A percentile compares a stretch with the other conserved stretches of the same genome.
These are phyloP conservation scores for Cettia cetti DNA, from an alignment of 2,113 vertebrate genomes.

Conservation along the genomic window DNA sequence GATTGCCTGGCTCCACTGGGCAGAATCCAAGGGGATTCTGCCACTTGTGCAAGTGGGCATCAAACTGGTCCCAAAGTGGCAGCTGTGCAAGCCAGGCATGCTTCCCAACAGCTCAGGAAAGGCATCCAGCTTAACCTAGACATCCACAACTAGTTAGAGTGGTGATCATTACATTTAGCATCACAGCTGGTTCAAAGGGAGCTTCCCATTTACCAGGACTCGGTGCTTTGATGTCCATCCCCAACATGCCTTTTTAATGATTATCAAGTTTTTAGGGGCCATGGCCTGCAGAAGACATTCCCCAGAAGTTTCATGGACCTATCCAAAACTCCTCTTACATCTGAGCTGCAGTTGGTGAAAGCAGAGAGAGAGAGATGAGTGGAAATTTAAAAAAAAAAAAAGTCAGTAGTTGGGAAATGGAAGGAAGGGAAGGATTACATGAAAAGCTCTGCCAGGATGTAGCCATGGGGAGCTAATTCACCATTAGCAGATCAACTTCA, in stretches of 20 bases:
- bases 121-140: not conserved
- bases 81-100: not conserved
- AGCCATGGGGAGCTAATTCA: conserved; percentile 58
- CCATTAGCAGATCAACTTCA: conserved; percentile 33
- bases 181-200: not conserved
- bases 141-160: not conserved
- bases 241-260: not conserved
- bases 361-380: not conserved
- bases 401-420: not conserved
- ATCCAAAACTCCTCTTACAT: not conserved
- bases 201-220: not conserved
- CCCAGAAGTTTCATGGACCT: not conserved
- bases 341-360: conserved; percentile 17
- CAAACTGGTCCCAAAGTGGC: not conserved
- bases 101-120: not conserved
- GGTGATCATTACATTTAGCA: not conserved
- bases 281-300: not conserved
- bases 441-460: conserved; percentile 57
- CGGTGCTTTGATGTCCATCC: not conserved
- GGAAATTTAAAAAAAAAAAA: not conserved
- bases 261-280: not conserved
- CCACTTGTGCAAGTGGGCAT: not conserved
- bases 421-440: conserved; percentile 67
- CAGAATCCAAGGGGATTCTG: not conserved
- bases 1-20: not conserved